Conservation (phyloP, 2,113 vertebrate species). For the Bucco capensis region DNA sequence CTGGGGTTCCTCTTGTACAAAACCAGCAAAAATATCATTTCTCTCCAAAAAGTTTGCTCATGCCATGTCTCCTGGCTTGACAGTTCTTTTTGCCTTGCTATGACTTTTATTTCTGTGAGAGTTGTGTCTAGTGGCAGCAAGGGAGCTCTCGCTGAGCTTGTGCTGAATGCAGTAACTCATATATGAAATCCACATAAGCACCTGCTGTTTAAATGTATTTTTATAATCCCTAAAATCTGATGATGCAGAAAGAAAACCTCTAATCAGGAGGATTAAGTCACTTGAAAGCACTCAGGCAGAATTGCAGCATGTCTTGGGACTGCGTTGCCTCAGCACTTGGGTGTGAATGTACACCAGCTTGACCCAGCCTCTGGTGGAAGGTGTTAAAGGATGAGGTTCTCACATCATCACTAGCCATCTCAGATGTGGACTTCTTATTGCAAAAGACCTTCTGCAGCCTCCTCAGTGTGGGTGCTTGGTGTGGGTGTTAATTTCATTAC, state of each 20-base stretch:
- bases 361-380: not conserved
- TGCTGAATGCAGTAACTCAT: not conserved
- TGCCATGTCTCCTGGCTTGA: not conserved
- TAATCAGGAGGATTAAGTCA: not conserved
- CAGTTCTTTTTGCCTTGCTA: not conserved
- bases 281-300: fast-evolving
- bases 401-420: not conserved
- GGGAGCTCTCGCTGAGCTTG: too few relatives aligned
- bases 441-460: not conserved
- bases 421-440: not conserved
- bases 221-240: not conserved
- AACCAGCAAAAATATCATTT: not conserved
- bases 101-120: not conserved
- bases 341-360: not conserved
- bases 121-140: not conserved
- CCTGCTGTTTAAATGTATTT: not conserved
- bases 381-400: not conserved
- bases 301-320: not conserved
- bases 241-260: not conserved
- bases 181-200: not conserved
- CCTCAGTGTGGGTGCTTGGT: not conserved
- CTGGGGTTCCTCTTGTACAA: not conserved
- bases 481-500: not conserved
- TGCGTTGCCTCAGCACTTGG: not conserved
- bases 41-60: not conserved